Base-by-base conservation (phyloP, 2,797 vertebrate species). In the Alca torda region DNA sequence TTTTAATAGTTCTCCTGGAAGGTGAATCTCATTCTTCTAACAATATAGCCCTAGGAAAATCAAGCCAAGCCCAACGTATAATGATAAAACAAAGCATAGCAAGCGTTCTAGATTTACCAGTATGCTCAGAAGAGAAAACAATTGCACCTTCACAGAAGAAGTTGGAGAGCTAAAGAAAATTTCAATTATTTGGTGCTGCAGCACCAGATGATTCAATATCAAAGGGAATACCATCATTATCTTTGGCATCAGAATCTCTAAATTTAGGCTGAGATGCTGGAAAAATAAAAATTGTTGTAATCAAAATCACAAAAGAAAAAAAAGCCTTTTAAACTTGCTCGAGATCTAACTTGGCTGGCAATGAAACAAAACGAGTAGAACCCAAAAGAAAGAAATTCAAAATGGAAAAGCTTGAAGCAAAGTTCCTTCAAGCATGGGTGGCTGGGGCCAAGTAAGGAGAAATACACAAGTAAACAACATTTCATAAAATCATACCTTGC, bases 361-460 rank as follows among this genome's bases (percentile, higher is more conserved):
- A 95, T 76, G 54, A 92, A 91, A 92, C 30, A 72, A 64, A 91
- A 75, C 30, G 10, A 37, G 30, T 23, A 64, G 84, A 87, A 81
- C 33, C 24, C 33, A 59, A 81, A 88, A 82, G 76, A 86, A 63
- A 83, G 53, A 88, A 65, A 89, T 82, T 76, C 17, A 82, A 87
- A 93, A 78, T 43, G 65, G 65, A 48, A 24, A 92, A 82, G n/a
- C 64, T 89, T 24, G 57, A 84, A 91, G 87, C 25, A 90, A 93
- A 87, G 37, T 39, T 93, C 63, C 87, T 79, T 87, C 77, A 57
- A 76, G 50, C 61, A 89, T 65, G 84, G 65, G 90, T 87, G 90
- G 88, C n/a, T 39, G 10, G 73, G 88, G 92, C 80, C 65, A 90
- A 50, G 21, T 46, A 83, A 91, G 93, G 85, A 88, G 77, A 97